These are phyloP conservation scores for Callyntrura sp. DNA, from an alignment of 2,888 invertebrate genomes.

Conservation along the genomic window DNA sequence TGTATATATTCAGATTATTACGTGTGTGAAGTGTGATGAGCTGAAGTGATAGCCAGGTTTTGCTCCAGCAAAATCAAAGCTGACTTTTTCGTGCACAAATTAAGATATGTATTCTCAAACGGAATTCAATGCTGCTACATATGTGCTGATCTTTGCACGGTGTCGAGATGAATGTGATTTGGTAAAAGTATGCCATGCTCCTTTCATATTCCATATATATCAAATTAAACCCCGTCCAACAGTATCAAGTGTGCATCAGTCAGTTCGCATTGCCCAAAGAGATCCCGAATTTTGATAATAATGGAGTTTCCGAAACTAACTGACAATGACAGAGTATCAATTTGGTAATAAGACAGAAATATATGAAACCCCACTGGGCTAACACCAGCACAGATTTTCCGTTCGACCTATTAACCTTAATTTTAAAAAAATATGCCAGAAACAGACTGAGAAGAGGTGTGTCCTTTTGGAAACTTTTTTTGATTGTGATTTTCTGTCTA, in stretches of 20 bases:
- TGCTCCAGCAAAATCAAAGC: slow-evolving; percentile 23
- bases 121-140: slow-evolving; percentile 12
- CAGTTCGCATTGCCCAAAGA: background rate
- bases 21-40: too few relatives aligned
- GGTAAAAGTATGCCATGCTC: slow-evolving; percentile 12
- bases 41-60: too few relatives aligned
- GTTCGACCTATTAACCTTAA: background rate
- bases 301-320: slow-evolving; percentile 25
- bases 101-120: background rate
- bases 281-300: slow-evolving; percentile 21
- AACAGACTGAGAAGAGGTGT: background rate
- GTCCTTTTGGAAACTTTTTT: background rate
- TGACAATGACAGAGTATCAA: background rate
- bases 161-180: slow-evolving; percentile 11
- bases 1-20: background rate
- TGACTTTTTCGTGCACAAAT: background rate
- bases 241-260: background rate
- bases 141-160: background rate
- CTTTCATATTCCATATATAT: background rate
- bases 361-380: background rate
- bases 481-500: background rate
- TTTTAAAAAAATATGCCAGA: background rate
- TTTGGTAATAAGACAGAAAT: background rate
- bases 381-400: background rate
- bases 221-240: background rate